Evolutionary conservation across 37 sponge, comb jelly and placozoan genomes (phyloP).

Genomic region (Agelas oroides): DNA sequence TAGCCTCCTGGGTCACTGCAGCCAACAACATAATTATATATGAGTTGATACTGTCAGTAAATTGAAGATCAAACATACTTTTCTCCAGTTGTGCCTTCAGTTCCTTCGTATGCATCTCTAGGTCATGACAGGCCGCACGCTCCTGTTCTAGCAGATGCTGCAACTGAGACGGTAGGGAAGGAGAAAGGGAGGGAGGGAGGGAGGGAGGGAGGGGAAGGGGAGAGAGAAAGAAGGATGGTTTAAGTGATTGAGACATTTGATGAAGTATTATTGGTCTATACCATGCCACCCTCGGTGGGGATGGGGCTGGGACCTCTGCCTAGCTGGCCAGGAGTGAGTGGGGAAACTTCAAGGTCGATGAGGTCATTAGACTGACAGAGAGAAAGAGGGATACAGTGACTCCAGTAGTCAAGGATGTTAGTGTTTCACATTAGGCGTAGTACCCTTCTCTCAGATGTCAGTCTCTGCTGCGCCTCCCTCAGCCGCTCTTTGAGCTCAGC

Average conservation of each 20-base stretch:
- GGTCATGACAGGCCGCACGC: conserved; percentile 52
- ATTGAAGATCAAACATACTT: not conserved
- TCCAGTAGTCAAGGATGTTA: too few relatives aligned
- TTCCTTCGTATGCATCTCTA: conserved; percentile 67
- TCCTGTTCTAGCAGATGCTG: conserved; percentile 57
- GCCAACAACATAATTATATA: not conserved
- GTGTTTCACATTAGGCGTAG: too few relatives aligned
- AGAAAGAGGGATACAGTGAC: not conserved
- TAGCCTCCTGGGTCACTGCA: conserved; percentile 15
- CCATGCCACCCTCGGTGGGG: conserved; percentile 9
- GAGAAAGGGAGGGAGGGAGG: too few relatives aligned
- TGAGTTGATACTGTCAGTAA: not conserved
- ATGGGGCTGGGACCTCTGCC: not conserved
- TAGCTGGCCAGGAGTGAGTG: not conserved
- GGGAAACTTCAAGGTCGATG: conserved; percentile 20
- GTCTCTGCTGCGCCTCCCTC: conserved; percentile 51
- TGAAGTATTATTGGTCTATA: too few relatives aligned
- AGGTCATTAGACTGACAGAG: not conserved
- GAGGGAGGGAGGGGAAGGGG: too few relatives aligned
- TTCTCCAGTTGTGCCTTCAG: conserved; percentile 25
- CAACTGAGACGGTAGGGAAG: conserved; percentile 5
- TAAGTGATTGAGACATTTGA: too few relatives aligned
- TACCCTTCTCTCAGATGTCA: conserved; percentile 18
- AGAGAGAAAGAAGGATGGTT: too few relatives aligned
- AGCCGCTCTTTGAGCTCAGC: conserved; percentile 30